These are phyloP conservation scores for Caenorhabditis latens DNA, from an alignment of 1,140 invertebrate genomes.

Conservation along the genomic window DNA sequence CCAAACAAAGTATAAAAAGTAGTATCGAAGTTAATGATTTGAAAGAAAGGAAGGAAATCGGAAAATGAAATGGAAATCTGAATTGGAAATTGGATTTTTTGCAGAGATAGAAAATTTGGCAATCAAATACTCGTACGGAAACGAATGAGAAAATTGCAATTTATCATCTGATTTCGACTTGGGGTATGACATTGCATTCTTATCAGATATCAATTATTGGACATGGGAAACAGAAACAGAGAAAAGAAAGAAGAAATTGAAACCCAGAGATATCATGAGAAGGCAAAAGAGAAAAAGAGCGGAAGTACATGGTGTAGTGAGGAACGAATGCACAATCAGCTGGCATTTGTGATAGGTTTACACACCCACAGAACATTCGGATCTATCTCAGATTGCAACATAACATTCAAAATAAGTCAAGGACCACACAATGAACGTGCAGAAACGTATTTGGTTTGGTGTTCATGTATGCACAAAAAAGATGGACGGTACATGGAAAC, in stretches of 20 bases:
- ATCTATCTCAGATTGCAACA: not conserved
- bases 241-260: not conserved
- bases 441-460: not conserved
- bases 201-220: not conserved
- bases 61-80: too few species aligned
- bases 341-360: constrained; percentile 42
- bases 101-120: not conserved
- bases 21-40: not conserved
- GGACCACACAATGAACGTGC: not conserved
- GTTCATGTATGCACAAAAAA: constrained; percentile 3
- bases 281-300: not conserved
- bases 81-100: not conserved
- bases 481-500: not conserved
- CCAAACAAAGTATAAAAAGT: not conserved
- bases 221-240: not conserved
- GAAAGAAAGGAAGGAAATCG: not conserved
- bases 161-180: constrained; percentile 9
- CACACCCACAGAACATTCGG: not conserved
- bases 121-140: not conserved
- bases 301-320: not conserved
- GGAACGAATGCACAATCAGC: constrained; percentile 47
- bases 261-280: not conserved
- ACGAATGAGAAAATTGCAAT: not conserved
- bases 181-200: not conserved
- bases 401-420: too few species aligned